Evolutionary conservation across 2,888 invertebrate species (phyloP).

Genomic region (Deilephila elpenor): DNA sequence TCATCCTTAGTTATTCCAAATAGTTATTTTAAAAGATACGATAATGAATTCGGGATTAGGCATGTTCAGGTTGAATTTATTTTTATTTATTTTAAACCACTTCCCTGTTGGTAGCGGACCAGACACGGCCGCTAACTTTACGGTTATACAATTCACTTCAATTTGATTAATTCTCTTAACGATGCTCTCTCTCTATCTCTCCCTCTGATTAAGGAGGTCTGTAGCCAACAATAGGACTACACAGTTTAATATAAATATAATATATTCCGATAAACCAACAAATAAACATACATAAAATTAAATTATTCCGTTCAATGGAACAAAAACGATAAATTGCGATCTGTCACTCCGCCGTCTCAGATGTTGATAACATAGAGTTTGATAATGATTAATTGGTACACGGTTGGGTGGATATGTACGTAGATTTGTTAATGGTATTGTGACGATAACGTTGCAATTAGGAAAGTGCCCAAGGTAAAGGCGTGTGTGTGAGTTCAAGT

Average conservation of each 20-base stretch:
- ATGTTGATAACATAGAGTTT: conserved; percentile 59
- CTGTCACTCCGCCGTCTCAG: conserved; percentile 48
- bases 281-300: conserved; percentile 43
- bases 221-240: no score
- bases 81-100: no score
- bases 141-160: no score
- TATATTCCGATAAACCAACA: conserved; percentile 30
- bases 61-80: no score
- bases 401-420: conserved; percentile 46
- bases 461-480: not conserved
- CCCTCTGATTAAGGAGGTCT: no score
- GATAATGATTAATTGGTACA: conserved; percentile 57
- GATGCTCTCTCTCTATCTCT: no score
- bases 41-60: no score
- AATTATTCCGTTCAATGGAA: conserved; percentile 61
- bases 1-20: no score
- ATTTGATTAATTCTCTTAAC: no score
- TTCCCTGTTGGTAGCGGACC: no score
- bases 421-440: conserved; percentile 43
- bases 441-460: conserved; percentile 38
- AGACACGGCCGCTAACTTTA: no score
- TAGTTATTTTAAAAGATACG: no score
- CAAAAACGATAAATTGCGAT: conserved; percentile 62
- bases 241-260: not conserved
- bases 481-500: not conserved